phyloP scores from a whole-genome alignment of 2,888 invertebrate genomes.

The Cistogaster globosa region DNA sequence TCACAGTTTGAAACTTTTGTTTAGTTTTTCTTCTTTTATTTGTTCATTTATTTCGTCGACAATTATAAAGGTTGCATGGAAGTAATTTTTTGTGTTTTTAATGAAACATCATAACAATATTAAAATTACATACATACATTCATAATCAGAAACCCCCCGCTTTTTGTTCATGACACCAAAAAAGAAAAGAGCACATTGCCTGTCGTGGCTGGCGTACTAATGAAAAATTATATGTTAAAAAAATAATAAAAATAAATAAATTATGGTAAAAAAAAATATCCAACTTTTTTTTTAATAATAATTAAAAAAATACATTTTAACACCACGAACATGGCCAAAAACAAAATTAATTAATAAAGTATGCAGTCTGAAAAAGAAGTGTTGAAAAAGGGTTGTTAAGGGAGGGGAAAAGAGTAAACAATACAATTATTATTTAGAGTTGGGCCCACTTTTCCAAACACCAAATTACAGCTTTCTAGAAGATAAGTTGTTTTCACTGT shows the following conservation, averaged over 20 bases:
- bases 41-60: constrained; percentile 42
- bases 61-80: constrained; percentile 64
- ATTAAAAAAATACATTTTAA: constrained; percentile 65
- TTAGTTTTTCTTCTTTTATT: constrained; percentile 61
- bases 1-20: constrained; percentile 77
- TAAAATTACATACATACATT: constrained; percentile 31
- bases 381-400: constrained; percentile 31
- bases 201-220: constrained; percentile 45
- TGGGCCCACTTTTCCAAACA: neutral
- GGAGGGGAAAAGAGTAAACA: neutral
- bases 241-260: constrained; percentile 60
- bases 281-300: constrained; percentile 61
- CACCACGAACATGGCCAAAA: constrained; percentile 46
- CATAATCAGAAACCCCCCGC: constrained; percentile 7
- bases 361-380: neutral
- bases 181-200: constrained; percentile 17
- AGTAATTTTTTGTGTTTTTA: constrained; percentile 48
- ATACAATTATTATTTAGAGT: neutral
- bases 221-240: constrained; percentile 66
- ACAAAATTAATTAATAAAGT: constrained; percentile 46
- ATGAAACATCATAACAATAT: constrained; percentile 61
- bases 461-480: too few relatives aligned
- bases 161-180: neutral
- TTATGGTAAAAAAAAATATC: constrained; percentile 28
- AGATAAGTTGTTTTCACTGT: too few relatives aligned